phyloP scores from a whole-genome alignment of 2,113 vertebrate genomes.

The Arenaria interpres region DNA sequence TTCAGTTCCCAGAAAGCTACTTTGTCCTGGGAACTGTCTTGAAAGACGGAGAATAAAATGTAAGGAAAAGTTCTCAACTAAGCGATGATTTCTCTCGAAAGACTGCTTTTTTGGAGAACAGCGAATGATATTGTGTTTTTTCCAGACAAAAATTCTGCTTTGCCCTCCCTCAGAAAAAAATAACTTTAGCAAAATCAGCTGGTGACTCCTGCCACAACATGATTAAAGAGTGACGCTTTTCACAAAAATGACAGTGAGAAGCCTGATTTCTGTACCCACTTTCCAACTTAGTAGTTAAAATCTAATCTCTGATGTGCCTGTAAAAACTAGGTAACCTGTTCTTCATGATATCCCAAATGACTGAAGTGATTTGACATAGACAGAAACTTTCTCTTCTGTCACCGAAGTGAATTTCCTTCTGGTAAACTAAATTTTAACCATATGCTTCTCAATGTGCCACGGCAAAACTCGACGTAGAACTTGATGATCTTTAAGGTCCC shows the following conservation, averaged over 20 bases:
- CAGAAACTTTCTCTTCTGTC: not conserved
- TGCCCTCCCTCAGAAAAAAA: not conserved
- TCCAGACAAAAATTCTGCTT: not conserved
- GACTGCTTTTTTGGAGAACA: not conserved
- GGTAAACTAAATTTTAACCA: not conserved
- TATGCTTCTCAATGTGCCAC: not conserved
- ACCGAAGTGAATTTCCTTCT: not conserved
- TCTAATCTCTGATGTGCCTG: not conserved
- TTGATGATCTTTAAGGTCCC: too few relatives aligned
- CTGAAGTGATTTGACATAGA: not conserved
- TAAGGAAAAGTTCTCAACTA: not conserved
- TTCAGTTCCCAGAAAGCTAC: not conserved
- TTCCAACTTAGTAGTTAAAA: not conserved
- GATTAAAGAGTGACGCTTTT: not conserved
- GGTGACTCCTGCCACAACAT: not conserved
- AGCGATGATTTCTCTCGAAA: not conserved
- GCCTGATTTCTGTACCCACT: not conserved
- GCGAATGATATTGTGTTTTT: not conserved
- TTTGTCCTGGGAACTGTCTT: not conserved
- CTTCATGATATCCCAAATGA: not conserved
- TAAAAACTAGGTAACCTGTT: not conserved
- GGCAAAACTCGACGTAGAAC: not conserved
- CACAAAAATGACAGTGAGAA: not conserved
- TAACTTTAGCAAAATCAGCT: not conserved
- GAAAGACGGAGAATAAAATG: not conserved